Base-by-base conservation (phyloP, 2,113 vertebrate species). In the Laticauda laticaudata region DNA sequence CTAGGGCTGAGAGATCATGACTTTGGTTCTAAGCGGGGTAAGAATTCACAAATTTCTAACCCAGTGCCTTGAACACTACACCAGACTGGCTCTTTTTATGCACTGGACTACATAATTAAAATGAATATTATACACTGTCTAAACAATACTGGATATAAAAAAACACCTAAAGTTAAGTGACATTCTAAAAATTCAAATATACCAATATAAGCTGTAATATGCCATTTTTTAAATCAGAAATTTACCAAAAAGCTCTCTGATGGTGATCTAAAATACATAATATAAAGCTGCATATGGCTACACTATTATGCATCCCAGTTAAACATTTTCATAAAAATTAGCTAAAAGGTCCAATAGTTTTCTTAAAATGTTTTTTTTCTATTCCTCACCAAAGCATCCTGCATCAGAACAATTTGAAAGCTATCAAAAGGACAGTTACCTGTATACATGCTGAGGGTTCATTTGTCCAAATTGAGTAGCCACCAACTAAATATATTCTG, bases 381-480 rank as follows among this genome's bases (percentile, higher is more conserved):
- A 94, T 57, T 55, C 7, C 18, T 81, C 34, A 21, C 34, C 18
- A 81, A 81, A 81, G 69, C 69, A 81, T 39, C 15, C 69, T 15
- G 20, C 69, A 43, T 81, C 81, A 94, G 95, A 96, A 92, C 95
- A 88, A 91, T 57, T 93, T 88, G 93, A 94, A 75, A 93, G 87
- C 94, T 94, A 96, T 97, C 93, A 95, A 97, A 89, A 97, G 94
- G 91, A 93, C 95, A 90, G 98, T 98, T 97, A 99, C 99, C 99
- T 99, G 99, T 97, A 99, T 99, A 97, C 99, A 99, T 34, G 99
- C 99, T 97, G 99, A 97, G 93, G 99, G 99, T 97, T 99, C 99
- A 92, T 99, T 99, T 96, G 99, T 99, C 99, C 99, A 99, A 97
- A 99, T 99, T 8, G 99, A 99, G 97, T 99, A 99, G 93, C 99